phyloP scores from a whole-genome alignment of 2,888 invertebrate species.

The Phortica okadai region DNA sequence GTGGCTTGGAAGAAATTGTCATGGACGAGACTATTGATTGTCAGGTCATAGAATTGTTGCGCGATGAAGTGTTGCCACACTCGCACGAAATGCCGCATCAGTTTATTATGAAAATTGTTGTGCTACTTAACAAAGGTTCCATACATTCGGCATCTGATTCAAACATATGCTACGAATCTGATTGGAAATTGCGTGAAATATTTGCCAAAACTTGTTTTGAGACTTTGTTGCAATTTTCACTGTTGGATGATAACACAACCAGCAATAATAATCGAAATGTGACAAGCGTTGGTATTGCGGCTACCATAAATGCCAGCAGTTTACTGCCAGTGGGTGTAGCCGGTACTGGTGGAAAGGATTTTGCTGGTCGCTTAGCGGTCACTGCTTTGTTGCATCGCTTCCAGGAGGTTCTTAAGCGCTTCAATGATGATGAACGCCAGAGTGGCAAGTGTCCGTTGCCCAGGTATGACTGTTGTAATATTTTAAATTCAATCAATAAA shows the following conservation, averaged over 20 bases:
- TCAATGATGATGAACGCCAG: constrained; percentile 88
- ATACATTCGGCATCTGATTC: constrained; percentile 85
- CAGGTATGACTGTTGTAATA: constrained; percentile 78
- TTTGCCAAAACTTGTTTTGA: constrained; percentile 98
- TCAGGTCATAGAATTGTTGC: constrained; percentile 87
- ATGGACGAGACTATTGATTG: constrained; percentile 89
- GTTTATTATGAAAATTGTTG: constrained; percentile 89
- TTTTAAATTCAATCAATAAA: too few species aligned
- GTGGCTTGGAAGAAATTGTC: constrained; percentile 80
- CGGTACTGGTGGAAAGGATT: constrained; percentile 77
- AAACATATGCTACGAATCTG: constrained; percentile 84
- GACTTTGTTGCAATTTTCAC: constrained; percentile 94
- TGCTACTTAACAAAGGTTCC: constrained; percentile 89
- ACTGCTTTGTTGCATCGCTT: constrained; percentile 94
- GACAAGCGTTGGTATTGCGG: constrained; percentile 29
- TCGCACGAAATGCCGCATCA: constrained; percentile 87
- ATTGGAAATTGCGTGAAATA: constrained; percentile 91
- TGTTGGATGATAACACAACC: constrained; percentile 81
- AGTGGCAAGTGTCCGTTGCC: constrained; percentile 91
- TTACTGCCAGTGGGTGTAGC: constrained; percentile 49
- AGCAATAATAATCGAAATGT: constrained; percentile 75
- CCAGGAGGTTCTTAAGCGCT: constrained; percentile 92
- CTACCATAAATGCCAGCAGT: constrained; percentile 63
- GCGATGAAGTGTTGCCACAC: constrained; percentile 89
- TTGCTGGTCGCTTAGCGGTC: constrained; percentile 88